phyloP scores from a whole-genome alignment of 2,113 vertebrate genomes.

The Toxostoma redivivum region DNA sequence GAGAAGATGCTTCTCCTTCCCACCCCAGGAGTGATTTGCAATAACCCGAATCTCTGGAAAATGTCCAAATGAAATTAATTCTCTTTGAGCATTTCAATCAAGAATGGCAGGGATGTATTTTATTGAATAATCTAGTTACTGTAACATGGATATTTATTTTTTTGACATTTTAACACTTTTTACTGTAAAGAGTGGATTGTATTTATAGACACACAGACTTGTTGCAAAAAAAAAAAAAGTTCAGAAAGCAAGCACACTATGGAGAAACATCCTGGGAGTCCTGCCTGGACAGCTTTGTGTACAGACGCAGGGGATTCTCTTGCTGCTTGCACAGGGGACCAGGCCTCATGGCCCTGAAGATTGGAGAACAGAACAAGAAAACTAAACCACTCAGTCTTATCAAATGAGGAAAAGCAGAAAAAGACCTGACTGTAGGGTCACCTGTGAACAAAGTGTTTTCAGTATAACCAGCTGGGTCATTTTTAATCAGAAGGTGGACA shows the following conservation, averaged over 20 bases:
- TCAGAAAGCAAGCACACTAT: slow-evolving; percentile 57
- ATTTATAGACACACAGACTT: slow-evolving; percentile 70
- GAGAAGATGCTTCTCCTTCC: slow-evolving; percentile 65
- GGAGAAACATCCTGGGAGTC: slow-evolving; percentile 58
- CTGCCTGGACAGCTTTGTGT: slow-evolving; percentile 44
- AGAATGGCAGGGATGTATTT: slow-evolving; percentile 96
- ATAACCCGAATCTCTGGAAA: slow-evolving; percentile 79
- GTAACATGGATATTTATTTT: slow-evolving; percentile 94
- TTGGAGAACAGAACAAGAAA: slow-evolving; percentile 58
- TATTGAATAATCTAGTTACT: slow-evolving; percentile 90
- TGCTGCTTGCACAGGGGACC: slow-evolving; percentile 74
- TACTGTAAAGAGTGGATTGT: slow-evolving; percentile 80
- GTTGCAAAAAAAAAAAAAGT: slow-evolving; percentile 67
- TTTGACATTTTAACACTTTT: slow-evolving; percentile 86
- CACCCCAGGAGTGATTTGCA: slow-evolving; percentile 78
- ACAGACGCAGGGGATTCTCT: not conserved
- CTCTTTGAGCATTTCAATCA: slow-evolving; percentile 84
- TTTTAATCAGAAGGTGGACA: slow-evolving; percentile 56
- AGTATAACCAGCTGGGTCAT: slow-evolving; percentile 46
- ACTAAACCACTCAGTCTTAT: slow-evolving; percentile 35
- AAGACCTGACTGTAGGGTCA: slow-evolving; percentile 38
- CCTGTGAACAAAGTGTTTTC: slow-evolving; percentile 47
- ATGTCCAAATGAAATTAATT: slow-evolving; percentile 76
- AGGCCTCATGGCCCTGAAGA: slow-evolving; percentile 58
- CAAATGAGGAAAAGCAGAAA: slow-evolving; percentile 15